Percentiles rank a stretch among this genome's conserved stretches.
Conservation (phyloP, 2,797 vertebrate genomes). For the Hoplostethus atlanticus region DNA sequence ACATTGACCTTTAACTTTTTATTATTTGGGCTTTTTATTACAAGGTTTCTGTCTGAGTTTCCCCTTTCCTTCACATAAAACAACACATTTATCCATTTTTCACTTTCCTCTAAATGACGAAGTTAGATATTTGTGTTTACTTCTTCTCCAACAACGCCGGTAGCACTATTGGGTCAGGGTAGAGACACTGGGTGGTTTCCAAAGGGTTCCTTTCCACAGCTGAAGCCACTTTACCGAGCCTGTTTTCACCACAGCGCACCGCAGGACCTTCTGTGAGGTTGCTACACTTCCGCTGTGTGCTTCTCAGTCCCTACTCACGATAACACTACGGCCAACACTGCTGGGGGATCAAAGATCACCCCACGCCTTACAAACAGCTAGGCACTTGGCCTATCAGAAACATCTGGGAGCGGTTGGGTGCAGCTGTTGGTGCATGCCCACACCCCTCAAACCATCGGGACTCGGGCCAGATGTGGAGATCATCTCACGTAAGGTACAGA, state of each 20-base stretch:
- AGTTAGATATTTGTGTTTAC: constrained; percentile 62
- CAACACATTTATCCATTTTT: constrained; percentile 20
- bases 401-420: constrained; percentile 82
- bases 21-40: constrained; percentile 20
- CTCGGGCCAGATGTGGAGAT: constrained; percentile 79
- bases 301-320: constrained; percentile 64
- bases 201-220: constrained; percentile 73
- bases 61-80: constrained; percentile 47
- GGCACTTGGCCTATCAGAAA: constrained; percentile 79
- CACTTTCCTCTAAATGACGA: constrained; percentile 54
- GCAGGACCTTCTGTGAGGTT: constrained; percentile 74
- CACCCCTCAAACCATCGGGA: constrained; percentile 75
- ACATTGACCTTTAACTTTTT: constrained; percentile 24
- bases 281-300: constrained; percentile 71
- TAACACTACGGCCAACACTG: constrained; percentile 72
- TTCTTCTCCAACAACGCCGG: constrained; percentile 59
- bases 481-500: constrained; percentile 84
- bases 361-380: constrained; percentile 80
- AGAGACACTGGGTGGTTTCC: constrained; percentile 71
- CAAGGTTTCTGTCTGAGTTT: constrained; percentile 27
- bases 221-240: constrained; percentile 76
- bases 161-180: constrained; percentile 55
- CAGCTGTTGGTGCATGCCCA: constrained; percentile 81
- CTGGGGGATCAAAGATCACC: constrained; percentile 79
- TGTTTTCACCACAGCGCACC: constrained; percentile 73